phyloP scores from a whole-genome alignment of 2,888 invertebrate species.

The Noctua fimbriata region DNA sequence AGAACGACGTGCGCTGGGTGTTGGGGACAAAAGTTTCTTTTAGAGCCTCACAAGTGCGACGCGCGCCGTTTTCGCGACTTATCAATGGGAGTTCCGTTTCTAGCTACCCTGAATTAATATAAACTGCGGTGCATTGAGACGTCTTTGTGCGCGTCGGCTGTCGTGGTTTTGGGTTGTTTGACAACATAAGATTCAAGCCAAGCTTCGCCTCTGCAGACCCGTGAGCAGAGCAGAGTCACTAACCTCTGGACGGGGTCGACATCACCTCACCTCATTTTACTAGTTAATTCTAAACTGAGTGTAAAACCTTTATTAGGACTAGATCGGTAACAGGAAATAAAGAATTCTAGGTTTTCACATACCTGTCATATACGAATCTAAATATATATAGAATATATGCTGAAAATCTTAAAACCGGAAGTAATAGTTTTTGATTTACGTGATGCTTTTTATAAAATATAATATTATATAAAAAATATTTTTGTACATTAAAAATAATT shows the following conservation, averaged over 20 bases:
- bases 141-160: background rate
- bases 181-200: background rate
- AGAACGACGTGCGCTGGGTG: background rate
- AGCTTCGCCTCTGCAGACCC: background rate
- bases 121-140: background rate
- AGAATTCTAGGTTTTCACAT: constrained; percentile 13
- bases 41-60: background rate
- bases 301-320: background rate
- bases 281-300: background rate
- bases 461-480: background rate
- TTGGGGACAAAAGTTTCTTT: background rate
- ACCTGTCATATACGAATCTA: too few relatives aligned
- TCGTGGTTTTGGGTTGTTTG: background rate
- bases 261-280: background rate
- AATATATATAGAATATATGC: too few relatives aligned
- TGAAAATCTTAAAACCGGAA: background rate
- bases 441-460: constrained; percentile 4
- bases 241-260: background rate
- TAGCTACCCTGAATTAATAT: background rate
- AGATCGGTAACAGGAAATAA: background rate
- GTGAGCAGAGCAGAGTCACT: background rate
- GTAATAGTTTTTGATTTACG: background rate
- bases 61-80: background rate
- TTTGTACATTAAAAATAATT: background rate
- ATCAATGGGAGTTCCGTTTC: background rate